A percentile compares a stretch with the other conserved stretches of the same genome.
Evolutionary conservation across 1,140 invertebrate genomes (phyloP).

Genomic region (Eriocheir sinensis): DNA sequence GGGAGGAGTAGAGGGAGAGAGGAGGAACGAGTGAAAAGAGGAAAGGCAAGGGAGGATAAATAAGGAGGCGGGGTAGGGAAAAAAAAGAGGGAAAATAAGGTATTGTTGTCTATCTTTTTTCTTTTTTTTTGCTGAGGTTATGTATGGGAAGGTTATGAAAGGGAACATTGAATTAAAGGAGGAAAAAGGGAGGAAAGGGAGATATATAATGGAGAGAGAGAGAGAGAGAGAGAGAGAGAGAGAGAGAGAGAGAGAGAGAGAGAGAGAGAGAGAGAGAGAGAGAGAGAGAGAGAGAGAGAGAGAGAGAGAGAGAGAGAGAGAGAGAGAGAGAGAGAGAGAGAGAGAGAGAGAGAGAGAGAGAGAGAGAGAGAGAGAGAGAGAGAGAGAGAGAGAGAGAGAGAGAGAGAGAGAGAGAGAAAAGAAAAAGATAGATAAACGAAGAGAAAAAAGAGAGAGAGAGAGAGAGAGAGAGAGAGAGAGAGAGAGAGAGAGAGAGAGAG

Average conservation of each 20-base stretch:
- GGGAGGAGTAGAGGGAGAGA: not conserved
- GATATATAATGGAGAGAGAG: too few species aligned
- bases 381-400: not conserved
- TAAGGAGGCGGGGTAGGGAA: not conserved
- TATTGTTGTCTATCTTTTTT: too few species aligned
- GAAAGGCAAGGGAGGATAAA: not conserved
- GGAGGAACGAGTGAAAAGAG: not conserved
- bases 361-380: constrained; percentile 10
- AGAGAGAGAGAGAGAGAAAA: not conserved
- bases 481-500: not conserved
- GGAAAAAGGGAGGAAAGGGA: too few species aligned
- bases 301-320: not conserved
- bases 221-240: not conserved
- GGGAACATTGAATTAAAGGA: not conserved
- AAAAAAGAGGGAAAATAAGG: not conserved
- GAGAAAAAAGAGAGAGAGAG: not conserved
- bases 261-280: not conserved
- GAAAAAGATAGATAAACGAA: not conserved
- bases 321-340: not conserved
- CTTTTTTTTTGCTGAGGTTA: too few species aligned
- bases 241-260: not conserved
- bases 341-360: not conserved
- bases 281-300: not conserved
- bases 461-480: not conserved
- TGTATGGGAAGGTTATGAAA: too few species aligned